Base-by-base conservation (phyloP, 1,140 invertebrate species). In the Lasioglossum albipes region DNA sequence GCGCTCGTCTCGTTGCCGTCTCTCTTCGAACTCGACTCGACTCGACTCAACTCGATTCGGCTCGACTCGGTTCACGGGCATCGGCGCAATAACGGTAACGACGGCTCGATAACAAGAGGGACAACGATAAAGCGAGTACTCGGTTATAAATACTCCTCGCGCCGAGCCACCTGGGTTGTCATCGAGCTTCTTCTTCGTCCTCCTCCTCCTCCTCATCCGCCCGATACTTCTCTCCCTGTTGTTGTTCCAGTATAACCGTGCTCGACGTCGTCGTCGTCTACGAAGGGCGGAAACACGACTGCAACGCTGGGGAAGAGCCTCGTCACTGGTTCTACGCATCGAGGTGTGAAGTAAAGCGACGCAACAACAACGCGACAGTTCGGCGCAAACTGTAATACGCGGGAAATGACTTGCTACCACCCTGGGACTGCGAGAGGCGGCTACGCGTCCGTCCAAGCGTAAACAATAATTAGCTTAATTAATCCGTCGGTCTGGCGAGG, bases 381-480 rank as follows among this genome's bases (percentile, higher is more conserved):
- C 75, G 62, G 70, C 49, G 73, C 80, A 81, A 65, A 76, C 71
- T 73, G 70, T 77, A 82, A 79, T 61, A 74, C 84, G 84, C 77
- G 80, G 80, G 81, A 86, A 83, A 86, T 74, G 84, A 77, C 74
- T 84, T 75, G 62, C 70, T 82, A 22, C 62, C 31, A 36, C 10
- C 36, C 36, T n/a, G 18, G 36, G 22, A 31, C 12, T 22, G 18
- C 9, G n/a, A n/a, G 9, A n/a, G 9, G 31, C n/a, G 13, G n/a
- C 62, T 74, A 41, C 52, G 71, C 57, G 66, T 70, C 75, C 82
- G 86, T 72, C 80, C 84, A 72, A 81, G 81, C 89, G 85, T 86
- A 88, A 88, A 87, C 84, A 88, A 88, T 87, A 91, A 91, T 92
- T 91, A 91, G 79, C 87, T 87, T 89, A 89, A 91, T 91, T 89